A percentile compares a stretch with the other conserved stretches of the same genome.
Conservation (phyloP, 2,797 vertebrate genomes). For the Typhlichthys subterraneus region DNA sequence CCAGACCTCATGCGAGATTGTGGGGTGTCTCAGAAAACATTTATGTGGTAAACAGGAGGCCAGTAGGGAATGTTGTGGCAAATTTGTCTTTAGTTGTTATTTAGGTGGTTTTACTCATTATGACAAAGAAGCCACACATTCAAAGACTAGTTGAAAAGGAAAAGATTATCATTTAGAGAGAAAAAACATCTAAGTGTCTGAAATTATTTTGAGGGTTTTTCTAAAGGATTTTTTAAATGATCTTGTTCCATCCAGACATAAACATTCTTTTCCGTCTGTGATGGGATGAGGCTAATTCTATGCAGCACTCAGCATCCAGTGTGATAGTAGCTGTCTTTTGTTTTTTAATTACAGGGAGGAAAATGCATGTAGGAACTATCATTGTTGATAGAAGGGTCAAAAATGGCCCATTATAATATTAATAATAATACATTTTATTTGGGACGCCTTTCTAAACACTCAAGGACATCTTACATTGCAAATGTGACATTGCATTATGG, state of each 20-base stretch:
- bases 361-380: constrained; percentile 32
- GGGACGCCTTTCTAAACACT: too few relatives aligned
- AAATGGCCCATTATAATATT: too few relatives aligned
- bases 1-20: constrained; percentile 66
- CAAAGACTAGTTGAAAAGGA: constrained; percentile 59
- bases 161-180: constrained; percentile 40
- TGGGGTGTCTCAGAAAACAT: constrained; percentile 68
- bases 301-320: constrained; percentile 36
- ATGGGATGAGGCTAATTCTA: constrained; percentile 36
- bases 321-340: constrained; percentile 31
- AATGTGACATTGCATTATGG: too few relatives aligned
- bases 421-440: too few relatives aligned
- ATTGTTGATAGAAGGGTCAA: not conserved
- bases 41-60: constrained; percentile 65
- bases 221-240: constrained; percentile 53
- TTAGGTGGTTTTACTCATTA: constrained; percentile 73
- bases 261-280: constrained; percentile 37
- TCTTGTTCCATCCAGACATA: constrained; percentile 47
- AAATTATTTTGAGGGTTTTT: constrained; percentile 53
- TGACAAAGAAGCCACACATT: constrained; percentile 72
- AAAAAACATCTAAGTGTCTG: constrained; percentile 39
- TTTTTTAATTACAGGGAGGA: constrained; percentile 42
- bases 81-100: constrained; percentile 74
- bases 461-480: too few relatives aligned
- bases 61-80: constrained; percentile 62